Conservation (phyloP, 53 echinoderm and acorn worm genomes). For the Stichopus horrens region DNA sequence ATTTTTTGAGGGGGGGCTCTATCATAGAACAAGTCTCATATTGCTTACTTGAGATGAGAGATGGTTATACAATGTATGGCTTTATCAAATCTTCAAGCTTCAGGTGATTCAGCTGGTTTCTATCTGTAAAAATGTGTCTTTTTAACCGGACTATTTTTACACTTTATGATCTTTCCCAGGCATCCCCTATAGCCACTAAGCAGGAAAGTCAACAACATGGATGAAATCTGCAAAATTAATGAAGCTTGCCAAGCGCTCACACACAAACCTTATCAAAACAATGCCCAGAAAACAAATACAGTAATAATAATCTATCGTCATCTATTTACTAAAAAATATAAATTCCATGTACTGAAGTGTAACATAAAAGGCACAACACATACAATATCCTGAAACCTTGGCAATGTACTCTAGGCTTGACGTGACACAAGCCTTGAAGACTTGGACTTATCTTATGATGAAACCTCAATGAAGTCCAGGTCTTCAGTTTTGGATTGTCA, state of each 20-base stretch:
- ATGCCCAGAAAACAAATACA: neutral
- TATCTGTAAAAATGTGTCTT: too few species aligned
- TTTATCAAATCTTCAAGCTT: too few species aligned
- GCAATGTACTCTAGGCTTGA: neutral
- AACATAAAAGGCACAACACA: constrained; percentile 42
- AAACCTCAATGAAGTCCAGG: neutral
- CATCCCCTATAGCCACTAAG: too few species aligned
- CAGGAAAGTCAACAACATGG: too few species aligned
- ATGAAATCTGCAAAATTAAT: too few species aligned
- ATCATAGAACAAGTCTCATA: too few species aligned
- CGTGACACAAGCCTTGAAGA: neutral
- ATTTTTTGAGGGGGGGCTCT: too few species aligned
- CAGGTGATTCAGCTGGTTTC: too few species aligned
- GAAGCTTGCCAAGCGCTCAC: neutral
- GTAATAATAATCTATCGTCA: neutral
- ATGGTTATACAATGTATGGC: too few species aligned
- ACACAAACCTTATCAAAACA: neutral
- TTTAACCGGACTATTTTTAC: too few species aligned
- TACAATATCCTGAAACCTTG: neutral
- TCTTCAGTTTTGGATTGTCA: neutral
- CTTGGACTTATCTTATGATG: neutral
- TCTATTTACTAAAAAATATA: neutral
- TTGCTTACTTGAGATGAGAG: too few species aligned
- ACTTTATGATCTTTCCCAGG: too few species aligned
- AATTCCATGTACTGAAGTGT: constrained; percentile 32